phyloP scores from a whole-genome alignment of 2,797 vertebrate genomes.

The Karalla daura region DNA sequence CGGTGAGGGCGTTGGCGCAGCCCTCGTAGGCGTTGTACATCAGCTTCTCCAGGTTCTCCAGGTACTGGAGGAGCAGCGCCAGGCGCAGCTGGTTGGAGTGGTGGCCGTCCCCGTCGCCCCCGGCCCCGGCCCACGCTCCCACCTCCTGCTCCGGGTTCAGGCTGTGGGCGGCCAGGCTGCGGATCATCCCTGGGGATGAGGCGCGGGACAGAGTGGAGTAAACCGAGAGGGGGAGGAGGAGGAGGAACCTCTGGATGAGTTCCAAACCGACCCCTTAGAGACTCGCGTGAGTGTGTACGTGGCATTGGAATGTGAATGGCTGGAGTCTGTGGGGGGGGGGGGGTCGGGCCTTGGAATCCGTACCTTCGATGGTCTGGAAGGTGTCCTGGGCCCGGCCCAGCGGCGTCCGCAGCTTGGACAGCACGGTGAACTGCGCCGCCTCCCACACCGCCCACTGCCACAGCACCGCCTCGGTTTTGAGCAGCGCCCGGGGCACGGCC shows the following conservation, averaged over 20 bases:
- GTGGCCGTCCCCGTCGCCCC: constrained; percentile 94
- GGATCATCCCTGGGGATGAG: constrained; percentile 98
- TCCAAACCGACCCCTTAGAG: too few species aligned
- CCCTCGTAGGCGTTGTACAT: constrained; percentile 99
- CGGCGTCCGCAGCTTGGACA: constrained; percentile 95
- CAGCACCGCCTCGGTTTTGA: constrained; percentile 94
- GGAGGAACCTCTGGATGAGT: too few species aligned
- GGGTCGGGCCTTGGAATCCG: too few species aligned
- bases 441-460: constrained; percentile 99
- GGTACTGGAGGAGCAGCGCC: constrained; percentile 94
- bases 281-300: too few species aligned
- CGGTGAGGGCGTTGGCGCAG: constrained; percentile 95
- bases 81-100: constrained; percentile 95
- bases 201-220: too few species aligned
- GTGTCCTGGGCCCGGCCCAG: constrained; percentile 97
- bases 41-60: constrained; percentile 97
- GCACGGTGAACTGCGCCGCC: constrained; percentile 97
- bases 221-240: too few species aligned
- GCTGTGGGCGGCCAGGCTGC: constrained; percentile 95
- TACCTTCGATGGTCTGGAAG: constrained; percentile 99
- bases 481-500: constrained; percentile 87
- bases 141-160: constrained; percentile 96
- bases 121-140: constrained; percentile 90
- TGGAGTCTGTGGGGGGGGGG: too few species aligned
- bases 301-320: too few species aligned